phyloP scores from a whole-genome alignment of 2,797 vertebrate genomes.

The Ptychadena robeensis region DNA sequence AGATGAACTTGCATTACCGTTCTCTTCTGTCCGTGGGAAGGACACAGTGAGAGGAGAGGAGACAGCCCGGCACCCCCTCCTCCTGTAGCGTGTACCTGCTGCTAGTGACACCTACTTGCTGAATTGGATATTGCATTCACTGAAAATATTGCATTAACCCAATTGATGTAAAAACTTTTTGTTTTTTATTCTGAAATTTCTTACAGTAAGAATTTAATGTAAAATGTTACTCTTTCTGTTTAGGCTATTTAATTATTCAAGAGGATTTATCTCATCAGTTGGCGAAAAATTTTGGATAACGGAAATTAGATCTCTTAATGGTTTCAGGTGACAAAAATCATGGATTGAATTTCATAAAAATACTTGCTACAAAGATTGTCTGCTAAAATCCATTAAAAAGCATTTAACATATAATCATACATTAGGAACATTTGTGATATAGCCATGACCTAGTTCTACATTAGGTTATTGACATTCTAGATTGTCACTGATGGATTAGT shows the following conservation, averaged over 20 bases:
- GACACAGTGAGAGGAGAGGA: too few species aligned
- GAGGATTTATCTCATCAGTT: neutral
- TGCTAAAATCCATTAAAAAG: neutral
- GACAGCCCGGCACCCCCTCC: too few species aligned
- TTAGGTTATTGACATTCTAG: conserved; percentile 35
- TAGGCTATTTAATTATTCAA: neutral
- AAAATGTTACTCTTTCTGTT: too few species aligned
- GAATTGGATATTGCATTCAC: too few species aligned
- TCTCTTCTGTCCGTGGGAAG: too few species aligned
- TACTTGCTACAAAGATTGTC: neutral
- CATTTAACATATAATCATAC: conserved; percentile 1
- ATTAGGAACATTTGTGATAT: conserved; percentile 3
- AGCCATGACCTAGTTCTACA: conserved; percentile 10
- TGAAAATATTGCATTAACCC: too few species aligned
- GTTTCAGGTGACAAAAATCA: neutral
- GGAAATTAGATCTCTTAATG: neutral
- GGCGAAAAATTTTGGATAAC: neutral
- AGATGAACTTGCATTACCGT: too few species aligned
- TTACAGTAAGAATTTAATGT: too few species aligned
- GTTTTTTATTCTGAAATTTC: too few species aligned
- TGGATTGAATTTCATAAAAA: neutral
- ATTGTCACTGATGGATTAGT: conserved; percentile 37
- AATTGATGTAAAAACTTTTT: too few species aligned
- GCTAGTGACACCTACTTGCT: too few species aligned
- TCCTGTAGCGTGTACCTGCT: too few species aligned